These are phyloP conservation scores for Drosophila borborema DNA, from an alignment of 2,888 invertebrate species.

Conservation along the genomic window DNA sequence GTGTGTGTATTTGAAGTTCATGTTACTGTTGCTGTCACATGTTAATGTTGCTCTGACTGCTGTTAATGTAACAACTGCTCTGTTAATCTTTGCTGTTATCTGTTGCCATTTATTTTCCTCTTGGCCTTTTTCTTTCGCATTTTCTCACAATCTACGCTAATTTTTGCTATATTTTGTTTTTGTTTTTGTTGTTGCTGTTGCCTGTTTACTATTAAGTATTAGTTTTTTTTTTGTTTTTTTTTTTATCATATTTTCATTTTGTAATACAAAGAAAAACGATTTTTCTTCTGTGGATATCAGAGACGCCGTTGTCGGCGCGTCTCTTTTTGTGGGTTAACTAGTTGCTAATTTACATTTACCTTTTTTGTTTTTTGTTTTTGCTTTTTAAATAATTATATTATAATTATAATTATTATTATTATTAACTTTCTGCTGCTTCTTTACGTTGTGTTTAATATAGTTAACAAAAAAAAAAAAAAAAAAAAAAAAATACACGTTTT, in stretches of 20 bases:
- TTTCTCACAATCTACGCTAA: constrained; percentile 27
- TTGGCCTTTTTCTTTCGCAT: not conserved
- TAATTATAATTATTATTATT: constrained; percentile 39
- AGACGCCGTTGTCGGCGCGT: constrained; percentile 11
- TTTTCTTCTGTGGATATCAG: constrained; percentile 40
- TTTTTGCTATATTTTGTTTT: constrained; percentile 38
- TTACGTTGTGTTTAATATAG: constrained; percentile 52
- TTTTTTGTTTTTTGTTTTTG: constrained; percentile 28
- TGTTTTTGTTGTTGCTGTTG: constrained; percentile 2
- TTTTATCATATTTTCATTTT: constrained; percentile 29
- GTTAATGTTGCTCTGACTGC: constrained; percentile 19
- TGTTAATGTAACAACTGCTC: constrained; percentile 26
- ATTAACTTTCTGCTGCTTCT: constrained; percentile 53
- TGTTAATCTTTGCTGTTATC: constrained; percentile 12
- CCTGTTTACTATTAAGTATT: constrained; percentile 19
- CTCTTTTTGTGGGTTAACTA: constrained; percentile 52
- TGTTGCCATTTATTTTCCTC: not conserved
- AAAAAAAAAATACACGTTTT: constrained; percentile 58
- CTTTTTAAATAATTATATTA: constrained; percentile 30
- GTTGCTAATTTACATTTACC: constrained; percentile 66
- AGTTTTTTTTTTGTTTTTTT: not conserved
- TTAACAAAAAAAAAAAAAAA: constrained; percentile 68
- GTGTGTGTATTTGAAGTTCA: constrained; percentile 11
- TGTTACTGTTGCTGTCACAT: not conserved
- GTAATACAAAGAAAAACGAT: constrained; percentile 63